A percentile compares a stretch with the other conserved stretches of the same genome.
Evolutionary conservation across 2,797 vertebrate genomes (phyloP).

Genomic region (Sarcoramphus papa): DNA sequence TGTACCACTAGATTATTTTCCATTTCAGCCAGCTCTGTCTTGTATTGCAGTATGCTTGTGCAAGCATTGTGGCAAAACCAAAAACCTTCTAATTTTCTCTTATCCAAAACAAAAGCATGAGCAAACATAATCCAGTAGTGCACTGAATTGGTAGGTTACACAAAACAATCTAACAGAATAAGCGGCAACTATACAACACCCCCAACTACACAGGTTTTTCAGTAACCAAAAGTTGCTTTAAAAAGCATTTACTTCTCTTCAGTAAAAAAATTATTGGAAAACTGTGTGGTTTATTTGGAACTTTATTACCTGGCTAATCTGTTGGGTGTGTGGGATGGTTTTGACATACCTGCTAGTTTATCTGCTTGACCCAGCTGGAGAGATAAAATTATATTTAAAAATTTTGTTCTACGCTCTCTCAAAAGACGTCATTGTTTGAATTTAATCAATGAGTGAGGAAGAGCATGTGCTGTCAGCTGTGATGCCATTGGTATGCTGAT

Average conservation of each 20-base stretch:
- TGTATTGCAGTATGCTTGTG: not conserved
- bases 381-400: not conserved
- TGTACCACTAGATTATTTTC: not conserved
- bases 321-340: not conserved
- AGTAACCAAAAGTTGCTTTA: not conserved
- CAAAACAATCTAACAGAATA: not conserved
- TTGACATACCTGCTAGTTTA: not conserved
- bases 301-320: not conserved
- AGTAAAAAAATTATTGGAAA: not conserved
- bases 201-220: not conserved
- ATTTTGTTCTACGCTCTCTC: not conserved
- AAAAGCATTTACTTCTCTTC: not conserved
- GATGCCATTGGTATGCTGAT: slow-evolving; percentile 40
- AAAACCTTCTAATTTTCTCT: not conserved
- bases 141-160: not conserved
- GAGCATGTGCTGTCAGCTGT: slow-evolving; percentile 17
- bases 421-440: not conserved
- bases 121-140: not conserved
- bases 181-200: not conserved
- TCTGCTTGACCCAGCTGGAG: not conserved
- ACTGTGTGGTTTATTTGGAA: not conserved
- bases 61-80: not conserved
- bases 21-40: not conserved
- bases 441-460: slow-evolving; percentile 13
- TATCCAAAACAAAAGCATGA: not conserved